phyloP scores from a whole-genome alignment of 2,797 vertebrate genomes.

The Knipowitschia caucasica region DNA sequence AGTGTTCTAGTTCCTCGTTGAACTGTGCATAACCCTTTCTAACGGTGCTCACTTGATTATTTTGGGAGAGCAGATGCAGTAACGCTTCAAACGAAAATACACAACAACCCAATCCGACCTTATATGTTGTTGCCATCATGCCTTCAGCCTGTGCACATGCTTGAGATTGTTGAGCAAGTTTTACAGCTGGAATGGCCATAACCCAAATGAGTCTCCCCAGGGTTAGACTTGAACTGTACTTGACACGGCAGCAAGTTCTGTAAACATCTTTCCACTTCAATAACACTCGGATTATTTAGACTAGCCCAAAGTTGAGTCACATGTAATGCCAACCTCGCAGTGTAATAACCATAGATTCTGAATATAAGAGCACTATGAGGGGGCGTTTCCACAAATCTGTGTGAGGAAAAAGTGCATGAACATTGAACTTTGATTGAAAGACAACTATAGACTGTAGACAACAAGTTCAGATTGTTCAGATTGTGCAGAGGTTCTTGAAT shows the following conservation, averaged over 20 bases:
- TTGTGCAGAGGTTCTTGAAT: conserved; percentile 16
- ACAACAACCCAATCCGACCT: no score
- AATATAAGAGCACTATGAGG: no score
- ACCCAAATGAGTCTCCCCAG: conserved; percentile 41
- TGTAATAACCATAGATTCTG: no score
- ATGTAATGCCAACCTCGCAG: no score
- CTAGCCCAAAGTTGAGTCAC: neutral
- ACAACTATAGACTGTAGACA: no score
- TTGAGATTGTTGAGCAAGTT: conserved; percentile 25
- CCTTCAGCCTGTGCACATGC: conserved; percentile 10
- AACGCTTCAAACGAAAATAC: no score
- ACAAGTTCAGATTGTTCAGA: no score
- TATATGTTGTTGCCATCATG: neutral
- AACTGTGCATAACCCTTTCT: no score
- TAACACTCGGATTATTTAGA: no score
- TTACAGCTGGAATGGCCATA: conserved; percentile 13
- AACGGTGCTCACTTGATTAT: no score
- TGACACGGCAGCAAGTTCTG: neutral
- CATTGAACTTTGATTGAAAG: neutral
- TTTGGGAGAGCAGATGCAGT: no score
- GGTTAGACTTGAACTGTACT: conserved; percentile 11
- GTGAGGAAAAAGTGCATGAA: neutral
- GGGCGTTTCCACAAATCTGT: neutral
- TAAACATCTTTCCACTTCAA: neutral
- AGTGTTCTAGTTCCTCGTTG: no score